phyloP scores from a whole-genome alignment of 2,888 invertebrate genomes.

The Mystacides longicornis region DNA sequence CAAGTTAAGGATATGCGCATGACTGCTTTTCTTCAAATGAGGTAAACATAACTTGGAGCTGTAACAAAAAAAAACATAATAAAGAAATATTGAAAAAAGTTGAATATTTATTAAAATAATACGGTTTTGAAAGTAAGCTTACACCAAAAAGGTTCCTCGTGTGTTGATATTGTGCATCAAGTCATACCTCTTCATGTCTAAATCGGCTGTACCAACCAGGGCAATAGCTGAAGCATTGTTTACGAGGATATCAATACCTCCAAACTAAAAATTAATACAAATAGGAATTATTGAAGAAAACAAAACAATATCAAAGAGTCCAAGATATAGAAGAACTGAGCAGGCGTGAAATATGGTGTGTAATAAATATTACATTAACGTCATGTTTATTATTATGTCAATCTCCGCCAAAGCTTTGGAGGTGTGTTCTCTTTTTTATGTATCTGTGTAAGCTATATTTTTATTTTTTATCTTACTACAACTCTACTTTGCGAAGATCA shows the following conservation, averaged over 20 bases:
- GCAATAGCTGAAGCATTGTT: constrained; percentile 97
- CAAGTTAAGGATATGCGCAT: constrained; percentile 86
- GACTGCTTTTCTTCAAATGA: constrained; percentile 73
- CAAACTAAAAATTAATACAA: constrained; percentile 56
- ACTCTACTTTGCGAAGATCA: too few species aligned
- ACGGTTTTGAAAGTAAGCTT: constrained; percentile 36
- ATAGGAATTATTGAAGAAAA: constrained; percentile 17
- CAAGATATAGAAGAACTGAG: neutral
- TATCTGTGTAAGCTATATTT: too few species aligned
- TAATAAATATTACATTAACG: neutral
- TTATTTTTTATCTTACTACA: too few species aligned
- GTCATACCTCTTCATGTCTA: constrained; percentile 94
- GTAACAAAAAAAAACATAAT: constrained; percentile 29
- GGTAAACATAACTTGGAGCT: constrained; percentile 90
- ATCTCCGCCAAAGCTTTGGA: too few species aligned
- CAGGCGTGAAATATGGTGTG: too few species aligned
- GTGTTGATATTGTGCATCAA: constrained; percentile 93
- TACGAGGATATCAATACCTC: constrained; percentile 89
- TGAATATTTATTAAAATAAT: too few species aligned
- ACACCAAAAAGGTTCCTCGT: constrained; percentile 92
- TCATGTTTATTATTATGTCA: neutral
- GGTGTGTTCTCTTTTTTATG: too few species aligned
- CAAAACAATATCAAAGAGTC: neutral
- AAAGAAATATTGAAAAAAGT: too few species aligned
- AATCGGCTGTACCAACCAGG: constrained; percentile 69